Conservation (phyloP, 2,888 invertebrate species). For the Auanema sp. region DNA sequence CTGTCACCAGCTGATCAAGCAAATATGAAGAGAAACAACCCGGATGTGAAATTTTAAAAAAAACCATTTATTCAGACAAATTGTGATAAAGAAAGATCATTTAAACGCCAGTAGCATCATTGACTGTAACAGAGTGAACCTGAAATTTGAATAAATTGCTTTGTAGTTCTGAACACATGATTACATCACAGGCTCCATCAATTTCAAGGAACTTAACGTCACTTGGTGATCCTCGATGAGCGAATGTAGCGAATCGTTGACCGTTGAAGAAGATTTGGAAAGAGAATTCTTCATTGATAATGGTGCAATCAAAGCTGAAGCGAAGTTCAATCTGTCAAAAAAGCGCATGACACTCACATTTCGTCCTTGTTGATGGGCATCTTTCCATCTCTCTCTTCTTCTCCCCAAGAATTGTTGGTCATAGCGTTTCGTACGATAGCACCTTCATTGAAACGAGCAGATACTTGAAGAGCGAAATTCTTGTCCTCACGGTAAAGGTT, state of each 20-base stretch:
- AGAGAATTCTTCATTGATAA: slow-evolving; percentile 61
- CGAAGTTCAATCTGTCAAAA: too few species aligned
- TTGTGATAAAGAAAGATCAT: background rate
- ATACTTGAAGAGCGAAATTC: slow-evolving; percentile 62
- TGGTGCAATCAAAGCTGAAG: slow-evolving; percentile 60
- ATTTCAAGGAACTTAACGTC: slow-evolving; percentile 59
- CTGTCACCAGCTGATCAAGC: slow-evolving; percentile 29
- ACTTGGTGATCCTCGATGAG: slow-evolving; percentile 55
- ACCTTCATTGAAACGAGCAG: slow-evolving; percentile 61
- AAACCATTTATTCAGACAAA: slow-evolving; percentile 3
- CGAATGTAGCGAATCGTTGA: slow-evolving; percentile 52
- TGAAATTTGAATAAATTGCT: slow-evolving; percentile 18
- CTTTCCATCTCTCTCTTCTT: slow-evolving; percentile 62
- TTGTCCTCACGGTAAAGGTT: slow-evolving; percentile 58
- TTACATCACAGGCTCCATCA: slow-evolving; percentile 45
- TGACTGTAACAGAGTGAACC: slow-evolving; percentile 61
- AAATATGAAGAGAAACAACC: slow-evolving; percentile 33
- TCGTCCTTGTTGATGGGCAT: slow-evolving; percentile 57
- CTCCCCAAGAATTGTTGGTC: slow-evolving; percentile 58
- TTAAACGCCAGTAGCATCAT: slow-evolving; percentile 51
- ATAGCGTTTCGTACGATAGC: slow-evolving; percentile 62
- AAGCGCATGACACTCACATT: slow-evolving; percentile 37
- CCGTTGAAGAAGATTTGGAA: slow-evolving; percentile 62
- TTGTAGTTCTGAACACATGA: background rate
- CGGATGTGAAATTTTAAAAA: slow-evolving; percentile 29